Evolutionary conservation across 1,140 invertebrate species (phyloP).

Genomic region (Heliothis virescens): DNA sequence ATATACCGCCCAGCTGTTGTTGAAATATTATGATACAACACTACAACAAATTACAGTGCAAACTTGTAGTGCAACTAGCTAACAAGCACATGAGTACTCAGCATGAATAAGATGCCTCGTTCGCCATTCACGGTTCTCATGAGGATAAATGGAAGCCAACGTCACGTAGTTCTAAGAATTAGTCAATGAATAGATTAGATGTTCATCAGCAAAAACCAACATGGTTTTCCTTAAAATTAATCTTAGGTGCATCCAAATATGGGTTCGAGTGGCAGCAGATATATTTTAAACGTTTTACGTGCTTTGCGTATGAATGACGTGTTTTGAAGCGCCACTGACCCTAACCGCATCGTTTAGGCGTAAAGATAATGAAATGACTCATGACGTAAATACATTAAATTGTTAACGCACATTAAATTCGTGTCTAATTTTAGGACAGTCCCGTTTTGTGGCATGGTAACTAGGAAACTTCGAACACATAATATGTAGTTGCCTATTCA

Average conservation of each 20-base stretch:
- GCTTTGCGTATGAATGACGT: neutral
- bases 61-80: too few species aligned
- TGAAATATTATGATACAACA: neutral
- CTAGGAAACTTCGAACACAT: too few species aligned
- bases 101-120: too few species aligned
- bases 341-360: conserved; percentile 40
- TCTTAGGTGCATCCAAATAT: neutral
- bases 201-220: neutral
- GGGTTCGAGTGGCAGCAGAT: neutral
- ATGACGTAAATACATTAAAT: conserved; percentile 24
- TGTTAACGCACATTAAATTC: neutral
- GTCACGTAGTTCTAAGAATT: neutral
- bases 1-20: neutral
- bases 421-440: neutral
- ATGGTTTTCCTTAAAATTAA: neutral
- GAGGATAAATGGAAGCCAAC: neutral
- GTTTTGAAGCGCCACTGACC: conserved; percentile 10
- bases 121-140: neutral
- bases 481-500: too few species aligned
- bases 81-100: too few species aligned
- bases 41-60: neutral
- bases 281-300: neutral
- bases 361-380: conserved; percentile 39
- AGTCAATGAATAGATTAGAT: neutral
- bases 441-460: too few species aligned